Conservation (phyloP, 2,113 vertebrate species). For the Okapia johnstoni region DNA sequence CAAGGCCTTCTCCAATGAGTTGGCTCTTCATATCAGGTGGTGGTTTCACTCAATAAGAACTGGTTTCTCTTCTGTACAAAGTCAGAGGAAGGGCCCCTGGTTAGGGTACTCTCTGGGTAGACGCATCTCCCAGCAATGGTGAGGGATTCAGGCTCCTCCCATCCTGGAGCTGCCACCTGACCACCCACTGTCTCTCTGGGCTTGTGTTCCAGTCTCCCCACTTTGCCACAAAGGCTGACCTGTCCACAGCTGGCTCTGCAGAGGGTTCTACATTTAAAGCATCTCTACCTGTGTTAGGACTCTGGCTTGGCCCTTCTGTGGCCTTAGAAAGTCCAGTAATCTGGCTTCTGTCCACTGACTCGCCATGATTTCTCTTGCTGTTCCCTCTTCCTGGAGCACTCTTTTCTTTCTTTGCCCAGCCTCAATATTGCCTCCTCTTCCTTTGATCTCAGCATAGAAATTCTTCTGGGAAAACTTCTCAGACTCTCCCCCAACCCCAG, state of each 20-base stretch:
- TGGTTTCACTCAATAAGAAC: neutral
- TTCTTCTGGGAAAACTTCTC: neutral
- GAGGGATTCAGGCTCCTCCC: neutral
- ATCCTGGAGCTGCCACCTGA: too few relatives aligned
- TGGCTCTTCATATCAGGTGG: neutral
- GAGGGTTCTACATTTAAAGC: neutral
- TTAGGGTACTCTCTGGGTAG: neutral
- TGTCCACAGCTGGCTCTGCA: neutral
- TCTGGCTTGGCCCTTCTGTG: neutral
- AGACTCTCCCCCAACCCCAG: neutral
- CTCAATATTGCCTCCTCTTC: neutral
- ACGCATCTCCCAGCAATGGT: neutral
- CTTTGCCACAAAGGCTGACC: neutral
- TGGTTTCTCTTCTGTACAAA: neutral
- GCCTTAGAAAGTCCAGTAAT: neutral
- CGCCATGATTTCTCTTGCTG: accelerated
- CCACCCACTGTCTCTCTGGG: too few relatives aligned
- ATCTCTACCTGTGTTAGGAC: neutral
- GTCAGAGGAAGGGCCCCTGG: neutral
- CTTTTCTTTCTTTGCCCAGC: neutral
- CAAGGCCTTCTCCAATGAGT: neutral
- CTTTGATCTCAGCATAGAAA: neutral
- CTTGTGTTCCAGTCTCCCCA: neutral
- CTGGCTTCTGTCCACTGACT: neutral
- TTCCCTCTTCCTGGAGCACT: neutral